Base-by-base conservation (phyloP, 2,113 vertebrate genomes). In the Xenopus laevis region DNA sequence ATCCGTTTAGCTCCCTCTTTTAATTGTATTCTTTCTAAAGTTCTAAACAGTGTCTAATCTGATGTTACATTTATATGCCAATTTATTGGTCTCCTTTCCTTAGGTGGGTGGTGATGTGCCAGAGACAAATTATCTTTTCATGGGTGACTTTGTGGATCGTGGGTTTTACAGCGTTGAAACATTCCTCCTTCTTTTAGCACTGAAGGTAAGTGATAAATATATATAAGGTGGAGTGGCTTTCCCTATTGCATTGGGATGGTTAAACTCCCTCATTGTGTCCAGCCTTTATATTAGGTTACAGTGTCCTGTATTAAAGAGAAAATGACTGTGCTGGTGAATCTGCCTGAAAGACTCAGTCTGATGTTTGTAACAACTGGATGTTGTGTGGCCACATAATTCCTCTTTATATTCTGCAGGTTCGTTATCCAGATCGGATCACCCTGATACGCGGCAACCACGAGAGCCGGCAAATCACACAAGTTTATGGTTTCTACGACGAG, bases 81-180 rank as follows among this genome's bases (percentile, higher is more conserved):
- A 13, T 9, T 47, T 12, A 10, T 47, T 13, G 10, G 3, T 13
- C 46, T 47, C 46, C 71, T 33, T 61, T 12, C 15, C 63, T 0
- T 81, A 96, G 95, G 95, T 97, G 6, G 95, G 95, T 27, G 95
- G 95, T 0, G 95, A 97, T 0, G 95, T 96, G 74, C 95, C 95
- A 16, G 95, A 97, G 86, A 97, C 95, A 80, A 97, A 97, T 83
- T 97, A 97, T 83, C 93, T 97, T 78, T 97, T 97, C 84, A 97
- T 97, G 95, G 95, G 95, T 10, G 95, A 97, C 86, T 97, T 97
- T 85, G 95, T 97, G 81, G 95, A 97, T 82, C 81, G 95, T 82
- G 95, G 95, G 30, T 97, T 97, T 86, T 97, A 97, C 87, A 97
- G 95, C 12, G 95, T 97, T 0, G 95, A 97, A 87, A 97, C 95